Percentiles rank a stretch among this genome's conserved stretches.
Conservation (phyloP, 2,888 invertebrate genomes). For the Parelbella ahira region DNA sequence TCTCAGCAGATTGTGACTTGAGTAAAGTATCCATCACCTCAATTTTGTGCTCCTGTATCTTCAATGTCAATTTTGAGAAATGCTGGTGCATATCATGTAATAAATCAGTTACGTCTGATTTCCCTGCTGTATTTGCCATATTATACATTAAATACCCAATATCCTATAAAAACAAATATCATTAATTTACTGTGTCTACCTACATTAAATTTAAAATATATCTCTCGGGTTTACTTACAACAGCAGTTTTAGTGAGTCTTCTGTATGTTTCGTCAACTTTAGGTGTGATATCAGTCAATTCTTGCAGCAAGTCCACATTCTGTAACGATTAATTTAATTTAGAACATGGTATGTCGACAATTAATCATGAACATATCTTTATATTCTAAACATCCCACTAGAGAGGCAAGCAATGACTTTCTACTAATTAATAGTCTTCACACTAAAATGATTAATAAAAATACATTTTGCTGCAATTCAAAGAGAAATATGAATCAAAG, state of each 20-base stretch:
- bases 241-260: conserved; percentile 67
- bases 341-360: background rate
- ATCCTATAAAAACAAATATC: conserved; percentile 40
- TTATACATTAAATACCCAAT: conserved; percentile 60
- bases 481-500: background rate
- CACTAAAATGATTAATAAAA: too few relatives aligned
- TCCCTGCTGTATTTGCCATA: conserved; percentile 49
- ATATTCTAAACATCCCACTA: too few relatives aligned
- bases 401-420: too few relatives aligned
- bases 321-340: too few relatives aligned
- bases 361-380: too few relatives aligned
- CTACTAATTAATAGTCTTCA: too few relatives aligned
- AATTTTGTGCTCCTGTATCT: conserved; percentile 75
- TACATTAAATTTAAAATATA: too few relatives aligned
- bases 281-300: conserved; percentile 49
- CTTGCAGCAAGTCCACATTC: conserved; percentile 55
- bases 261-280: conserved; percentile 61
- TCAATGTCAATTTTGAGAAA: conserved; percentile 72
- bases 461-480: too few relatives aligned
- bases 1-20: conserved; percentile 49
- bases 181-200: too few relatives aligned
- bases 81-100: conserved; percentile 67
- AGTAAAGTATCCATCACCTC: conserved; percentile 55
- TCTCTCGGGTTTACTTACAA: too few relatives aligned
- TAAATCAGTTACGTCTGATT: conserved; percentile 44